Evolutionary conservation across 2,113 vertebrate genomes (phyloP), one percentile per base, ranked within the genome.

Genomic region (Coryphaenoides rupestris): DNA sequence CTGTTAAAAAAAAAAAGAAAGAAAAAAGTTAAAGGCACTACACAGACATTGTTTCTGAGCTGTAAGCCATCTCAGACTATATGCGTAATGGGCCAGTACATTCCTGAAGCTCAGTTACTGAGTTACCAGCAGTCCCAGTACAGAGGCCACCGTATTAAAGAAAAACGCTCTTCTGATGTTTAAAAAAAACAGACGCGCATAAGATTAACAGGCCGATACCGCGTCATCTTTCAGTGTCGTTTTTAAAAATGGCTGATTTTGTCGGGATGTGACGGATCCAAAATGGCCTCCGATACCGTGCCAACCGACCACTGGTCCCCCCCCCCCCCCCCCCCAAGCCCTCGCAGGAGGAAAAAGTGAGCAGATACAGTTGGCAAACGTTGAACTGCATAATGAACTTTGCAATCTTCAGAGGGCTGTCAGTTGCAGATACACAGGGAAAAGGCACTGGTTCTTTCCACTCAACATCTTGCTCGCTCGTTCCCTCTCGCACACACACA

Each of bases 351-450:
- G 70, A 65, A 66, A 46, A 63, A 66, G 75, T 40, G 76, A 66
- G 55, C 65, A 66, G 60, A 69, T 80, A 71, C 67, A 63, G 60
- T 72, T 78, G 84, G 79, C 66, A 68, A 63, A 72, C 62, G 60
- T 73, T 72, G 81, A 58, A 22, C 73, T 75, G 74, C 71, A 73
- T 89, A 85, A 87, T 85, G 79, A 85, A 84, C 69, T 40, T 9
- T 40, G 80, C 66, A 66, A 78, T 77, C 80, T 78, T 81, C 73
- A 81, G 71, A 86, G 81, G 66, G 47, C 75, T 55, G 59, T 68
- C 57, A 62, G 58, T 59, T 64, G 23, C 56, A 63, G 65, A 47
- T 62, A 58, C 45, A 62, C 26, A 53, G 60, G 59, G 57, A 52
- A 49, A 66, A 58, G 50, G 40, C 46, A 45, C 19, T 33, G 47